Conservation (phyloP, 2,797 vertebrate species). For the Sebastes steindachneri region DNA sequence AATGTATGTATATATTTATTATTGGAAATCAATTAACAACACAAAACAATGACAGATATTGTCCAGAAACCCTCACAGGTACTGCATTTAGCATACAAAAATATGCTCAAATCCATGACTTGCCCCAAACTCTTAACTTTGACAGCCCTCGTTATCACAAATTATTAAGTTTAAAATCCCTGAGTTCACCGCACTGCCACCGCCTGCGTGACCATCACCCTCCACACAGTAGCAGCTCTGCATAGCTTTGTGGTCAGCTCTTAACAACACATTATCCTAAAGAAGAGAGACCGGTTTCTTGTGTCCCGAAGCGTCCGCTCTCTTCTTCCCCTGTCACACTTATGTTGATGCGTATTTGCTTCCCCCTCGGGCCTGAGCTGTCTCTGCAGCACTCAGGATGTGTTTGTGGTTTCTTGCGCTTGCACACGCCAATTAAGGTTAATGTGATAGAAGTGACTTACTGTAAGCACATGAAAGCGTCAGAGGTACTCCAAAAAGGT, state of each 20-base stretch:
- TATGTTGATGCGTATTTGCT: constrained; percentile 1
- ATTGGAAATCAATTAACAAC: too few relatives aligned
- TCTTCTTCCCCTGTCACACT: constrained; percentile 19
- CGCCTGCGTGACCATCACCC: not conserved
- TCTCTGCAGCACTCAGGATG: constrained; percentile 42
- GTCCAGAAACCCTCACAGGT: too few relatives aligned
- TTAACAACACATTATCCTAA: constrained; percentile 15
- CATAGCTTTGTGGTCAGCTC: constrained; percentile 10
- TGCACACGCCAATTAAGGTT: constrained; percentile 58
- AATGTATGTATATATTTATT: too few relatives aligned
- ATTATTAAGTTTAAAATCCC: not conserved
- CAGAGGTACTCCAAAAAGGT: constrained; percentile 24
- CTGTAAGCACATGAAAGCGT: constrained; percentile 58
- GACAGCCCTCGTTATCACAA: not conserved
- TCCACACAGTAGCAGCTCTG: constrained; percentile 23
- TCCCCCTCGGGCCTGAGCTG: constrained; percentile 38
- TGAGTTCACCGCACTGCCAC: not conserved
- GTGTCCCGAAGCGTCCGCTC: not conserved
- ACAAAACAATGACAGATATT: too few relatives aligned
- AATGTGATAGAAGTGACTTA: constrained; percentile 63
- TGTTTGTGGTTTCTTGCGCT: constrained; percentile 62
- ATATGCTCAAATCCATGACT: too few relatives aligned
- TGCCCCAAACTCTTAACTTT: too few relatives aligned
- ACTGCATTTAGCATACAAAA: too few relatives aligned
- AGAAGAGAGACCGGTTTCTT: constrained; percentile 5